These are phyloP conservation scores for Xiphorhynchus elegans DNA, from an alignment of 2,113 vertebrate species.

Conservation along the genomic window DNA sequence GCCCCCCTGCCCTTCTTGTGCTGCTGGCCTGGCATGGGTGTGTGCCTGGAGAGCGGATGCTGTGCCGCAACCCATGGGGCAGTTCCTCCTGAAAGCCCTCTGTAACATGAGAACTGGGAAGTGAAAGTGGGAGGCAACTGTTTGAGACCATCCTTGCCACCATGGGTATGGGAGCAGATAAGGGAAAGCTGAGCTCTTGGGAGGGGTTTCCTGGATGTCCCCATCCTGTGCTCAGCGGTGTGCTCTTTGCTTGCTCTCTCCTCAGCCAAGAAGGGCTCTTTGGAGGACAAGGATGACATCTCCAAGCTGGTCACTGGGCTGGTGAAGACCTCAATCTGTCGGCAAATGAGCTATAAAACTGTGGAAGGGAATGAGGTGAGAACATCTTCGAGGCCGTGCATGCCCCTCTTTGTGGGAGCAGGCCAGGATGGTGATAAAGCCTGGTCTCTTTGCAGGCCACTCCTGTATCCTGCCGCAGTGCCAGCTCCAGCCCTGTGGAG, in stretches of 20 bases:
- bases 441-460: conserved; percentile 60
- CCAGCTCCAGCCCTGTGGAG: conserved; percentile 80
- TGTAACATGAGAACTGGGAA: conserved; percentile 56
- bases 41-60: conserved; percentile 4
- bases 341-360: conserved; percentile 89
- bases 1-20: neutral
- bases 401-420: neutral
- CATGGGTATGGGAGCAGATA: neutral
- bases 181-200: neutral
- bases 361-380: conserved; percentile 84
- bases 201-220: neutral
- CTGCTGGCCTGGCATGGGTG: neutral
- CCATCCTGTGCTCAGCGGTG: neutral
- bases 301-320: conserved; percentile 92
- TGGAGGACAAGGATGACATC: conserved; percentile 87
- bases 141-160: neutral
- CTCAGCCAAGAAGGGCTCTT: conserved; percentile 83
- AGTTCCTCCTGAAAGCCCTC: conserved; percentile 43
- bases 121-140: conserved; percentile 47
- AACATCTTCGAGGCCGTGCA: accelerated
- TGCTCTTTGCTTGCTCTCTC: neutral
- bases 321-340: conserved; percentile 89
- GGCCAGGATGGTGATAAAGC: neutral
- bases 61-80: neutral
- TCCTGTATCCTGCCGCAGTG: conserved; percentile 69